phyloP scores from a whole-genome alignment of 2,888 invertebrate genomes.

The Drosophila monieri region DNA sequence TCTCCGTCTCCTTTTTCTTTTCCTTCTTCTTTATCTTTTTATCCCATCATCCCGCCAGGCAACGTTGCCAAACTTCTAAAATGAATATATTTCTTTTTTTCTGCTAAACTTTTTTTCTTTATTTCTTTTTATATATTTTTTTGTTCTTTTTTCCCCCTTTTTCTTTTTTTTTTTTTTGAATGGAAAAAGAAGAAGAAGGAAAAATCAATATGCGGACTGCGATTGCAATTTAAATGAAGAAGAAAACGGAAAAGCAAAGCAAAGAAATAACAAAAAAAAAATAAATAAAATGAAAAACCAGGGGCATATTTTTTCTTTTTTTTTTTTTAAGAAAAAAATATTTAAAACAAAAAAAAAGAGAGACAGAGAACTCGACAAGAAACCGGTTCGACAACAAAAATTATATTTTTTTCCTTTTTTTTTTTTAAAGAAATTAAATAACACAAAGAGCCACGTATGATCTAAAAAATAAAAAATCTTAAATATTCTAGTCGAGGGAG shows the following conservation, averaged over 20 bases:
- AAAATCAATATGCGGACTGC: constrained; percentile 60
- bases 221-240: constrained; percentile 59
- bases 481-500: constrained; percentile 19
- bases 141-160: no score
- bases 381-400: constrained; percentile 66
- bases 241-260: constrained; percentile 16
- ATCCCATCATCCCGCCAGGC: constrained; percentile 5
- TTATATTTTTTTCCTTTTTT: not conserved
- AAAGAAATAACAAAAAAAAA: constrained; percentile 1
- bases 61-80: constrained; percentile 56
- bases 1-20: not conserved
- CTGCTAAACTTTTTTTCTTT: constrained; percentile 33
- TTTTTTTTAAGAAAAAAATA: not conserved
- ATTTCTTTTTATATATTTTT: constrained; percentile 5
- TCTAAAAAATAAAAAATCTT: constrained; percentile 8
- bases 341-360: constrained; percentile 18
- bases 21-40: not conserved
- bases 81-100: constrained; percentile 8
- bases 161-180: constrained; percentile 9
- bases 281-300: not conserved
- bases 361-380: constrained; percentile 45
- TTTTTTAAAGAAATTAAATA: not conserved
- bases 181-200: constrained; percentile 17
- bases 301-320: not conserved
- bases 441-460: constrained; percentile 47